Conservation (phyloP, 2,797 vertebrate genomes). For the Sebastes baramenuke region DNA sequence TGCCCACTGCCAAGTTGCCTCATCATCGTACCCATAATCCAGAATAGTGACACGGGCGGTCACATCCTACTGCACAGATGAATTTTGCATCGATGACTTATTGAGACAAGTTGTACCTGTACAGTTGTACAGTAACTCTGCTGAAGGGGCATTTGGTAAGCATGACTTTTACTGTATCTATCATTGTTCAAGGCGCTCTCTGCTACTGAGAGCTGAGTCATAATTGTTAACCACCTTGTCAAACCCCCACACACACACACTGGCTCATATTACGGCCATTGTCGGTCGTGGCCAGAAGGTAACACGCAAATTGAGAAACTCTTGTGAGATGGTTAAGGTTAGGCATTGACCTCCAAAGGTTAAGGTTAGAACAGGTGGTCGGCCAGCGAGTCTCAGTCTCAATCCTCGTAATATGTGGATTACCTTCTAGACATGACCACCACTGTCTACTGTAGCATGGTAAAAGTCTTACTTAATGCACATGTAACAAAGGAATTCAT, state of each 20-base stretch:
- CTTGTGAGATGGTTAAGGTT: too few species aligned
- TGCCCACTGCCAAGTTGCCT: conserved; percentile 21
- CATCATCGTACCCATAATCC: conserved; percentile 1
- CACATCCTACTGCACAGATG: not conserved
- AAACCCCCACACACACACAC: not conserved
- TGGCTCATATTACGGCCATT: not conserved
- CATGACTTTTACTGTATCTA: not conserved
- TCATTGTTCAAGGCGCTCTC: not conserved
- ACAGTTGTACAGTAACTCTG: not conserved
- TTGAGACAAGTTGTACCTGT: not conserved
- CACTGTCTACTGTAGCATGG: not conserved
- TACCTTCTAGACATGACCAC: too few species aligned
- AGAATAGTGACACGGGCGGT: not conserved
- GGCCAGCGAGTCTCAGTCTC: too few species aligned
- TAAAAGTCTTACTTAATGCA: not conserved
- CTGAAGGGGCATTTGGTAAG: not conserved
- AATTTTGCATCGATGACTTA: not conserved
- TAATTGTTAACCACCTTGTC: not conserved
- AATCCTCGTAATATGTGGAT: too few species aligned
- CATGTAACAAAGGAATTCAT: conserved; percentile 1
- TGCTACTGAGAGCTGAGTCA: not conserved
- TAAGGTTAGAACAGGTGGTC: too few species aligned
- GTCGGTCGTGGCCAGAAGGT: too few species aligned
- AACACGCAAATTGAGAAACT: too few species aligned
- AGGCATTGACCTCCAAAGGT: too few species aligned